Conservation (phyloP, 1,140 invertebrate species). For the Scaptomyza pallida region DNA sequence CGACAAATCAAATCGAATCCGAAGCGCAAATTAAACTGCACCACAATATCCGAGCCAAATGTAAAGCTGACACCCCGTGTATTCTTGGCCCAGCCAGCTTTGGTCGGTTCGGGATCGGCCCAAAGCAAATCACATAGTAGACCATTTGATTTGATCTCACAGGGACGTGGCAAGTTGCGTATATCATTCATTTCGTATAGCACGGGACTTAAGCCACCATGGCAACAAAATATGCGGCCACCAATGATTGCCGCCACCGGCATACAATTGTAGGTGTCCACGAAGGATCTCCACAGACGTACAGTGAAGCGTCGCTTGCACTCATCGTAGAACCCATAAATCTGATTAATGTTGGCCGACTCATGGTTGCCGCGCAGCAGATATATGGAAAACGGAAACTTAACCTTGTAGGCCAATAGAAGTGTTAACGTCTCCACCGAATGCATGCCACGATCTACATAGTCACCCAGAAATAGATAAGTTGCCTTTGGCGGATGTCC, state of each 20-base stretch:
- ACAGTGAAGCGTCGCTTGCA: constrained; percentile 98
- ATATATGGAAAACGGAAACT: constrained; percentile 94
- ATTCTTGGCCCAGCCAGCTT: constrained; percentile 95
- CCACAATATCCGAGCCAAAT: constrained; percentile 95
- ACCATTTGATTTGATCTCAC: constrained; percentile 95
- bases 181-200: constrained; percentile 95
- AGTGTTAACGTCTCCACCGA: constrained; percentile 95
- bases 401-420: constrained; percentile 97
- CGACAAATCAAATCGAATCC: constrained; percentile 97
- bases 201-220: constrained; percentile 95
- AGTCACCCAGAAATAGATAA: constrained; percentile 97
- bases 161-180: constrained; percentile 93
- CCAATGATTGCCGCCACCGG: constrained; percentile 97
- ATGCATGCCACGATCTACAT: constrained; percentile 93
- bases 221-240: constrained; percentile 98
- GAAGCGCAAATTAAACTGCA: constrained; percentile 96
- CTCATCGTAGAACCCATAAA: constrained; percentile 97
- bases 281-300: constrained; percentile 99
- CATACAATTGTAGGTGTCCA: constrained; percentile 85
- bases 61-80: constrained; percentile 97
- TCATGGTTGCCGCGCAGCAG: constrained; percentile 88
- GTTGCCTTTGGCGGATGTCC: constrained; percentile 99
- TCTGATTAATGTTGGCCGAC: constrained; percentile 90
- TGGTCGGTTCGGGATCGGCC: constrained; percentile 97
- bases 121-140: constrained; percentile 97